phyloP scores from a whole-genome alignment of 1,140 invertebrate genomes.

The Ceratina calcarata region DNA sequence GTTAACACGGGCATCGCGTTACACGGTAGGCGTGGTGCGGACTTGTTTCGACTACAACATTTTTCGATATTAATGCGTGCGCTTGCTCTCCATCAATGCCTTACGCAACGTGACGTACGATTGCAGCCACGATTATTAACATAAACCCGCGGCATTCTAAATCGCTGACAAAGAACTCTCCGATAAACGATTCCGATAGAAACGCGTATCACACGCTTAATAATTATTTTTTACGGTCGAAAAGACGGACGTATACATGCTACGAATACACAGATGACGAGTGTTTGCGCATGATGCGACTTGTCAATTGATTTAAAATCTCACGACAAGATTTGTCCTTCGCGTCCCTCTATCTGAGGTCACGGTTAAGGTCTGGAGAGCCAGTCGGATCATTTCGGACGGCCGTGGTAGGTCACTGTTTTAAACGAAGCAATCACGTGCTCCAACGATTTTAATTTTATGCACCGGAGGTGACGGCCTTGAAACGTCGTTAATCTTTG shows the following conservation, averaged over 20 bases:
- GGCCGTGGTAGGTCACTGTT: conserved; percentile 59
- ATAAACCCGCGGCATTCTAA: conserved; percentile 40
- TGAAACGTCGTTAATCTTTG: conserved; percentile 28
- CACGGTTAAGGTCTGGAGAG: conserved; percentile 60
- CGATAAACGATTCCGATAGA: too few relatives aligned
- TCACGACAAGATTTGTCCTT: conserved; percentile 44
- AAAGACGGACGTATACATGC: too few relatives aligned
- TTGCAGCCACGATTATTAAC: conserved; percentile 35
- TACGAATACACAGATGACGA: too few relatives aligned
- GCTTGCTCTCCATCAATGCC: conserved; percentile 36
- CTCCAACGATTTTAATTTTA: conserved; percentile 25
- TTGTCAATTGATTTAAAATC: conserved; percentile 49
- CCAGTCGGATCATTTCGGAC: conserved; percentile 61
- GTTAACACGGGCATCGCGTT: conserved; percentile 18
- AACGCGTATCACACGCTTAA: too few relatives aligned
- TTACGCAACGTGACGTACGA: conserved; percentile 29
- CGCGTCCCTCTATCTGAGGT: conserved; percentile 45
- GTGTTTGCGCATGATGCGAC: conserved; percentile 30
- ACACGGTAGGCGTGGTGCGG: conserved; percentile 33
- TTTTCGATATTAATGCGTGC: conserved; percentile 35
- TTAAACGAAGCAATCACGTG: conserved; percentile 35
- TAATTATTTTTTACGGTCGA: too few relatives aligned
- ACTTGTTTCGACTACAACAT: conserved; percentile 38
- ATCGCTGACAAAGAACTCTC: neutral
- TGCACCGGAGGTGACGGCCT: conserved; percentile 36